These are phyloP conservation scores for Mico argentatus DNA, from an alignment of 2,797 vertebrate species.

Conservation along the genomic window DNA sequence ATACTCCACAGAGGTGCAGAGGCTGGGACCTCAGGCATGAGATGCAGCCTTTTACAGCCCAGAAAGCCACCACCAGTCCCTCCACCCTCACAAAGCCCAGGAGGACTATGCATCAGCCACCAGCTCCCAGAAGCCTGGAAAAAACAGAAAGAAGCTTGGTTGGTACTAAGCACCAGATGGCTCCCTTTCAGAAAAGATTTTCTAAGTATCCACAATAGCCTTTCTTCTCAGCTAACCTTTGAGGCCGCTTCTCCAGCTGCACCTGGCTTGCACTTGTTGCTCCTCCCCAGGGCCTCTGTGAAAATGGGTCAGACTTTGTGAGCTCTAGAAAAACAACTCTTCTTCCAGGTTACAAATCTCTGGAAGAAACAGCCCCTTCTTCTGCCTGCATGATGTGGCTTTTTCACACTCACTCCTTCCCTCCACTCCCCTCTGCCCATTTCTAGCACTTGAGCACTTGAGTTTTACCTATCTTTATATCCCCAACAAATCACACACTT, in stretches of 20 bases:
- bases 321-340: neutral
- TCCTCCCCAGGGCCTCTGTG: neutral
- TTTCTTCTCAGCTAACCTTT: constrained; percentile 36
- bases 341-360: neutral
- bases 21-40: neutral
- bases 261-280: neutral
- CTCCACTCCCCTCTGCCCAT: neutral
- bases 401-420: neutral
- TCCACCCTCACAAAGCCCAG: neutral
- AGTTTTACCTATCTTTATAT: neutral
- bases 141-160: neutral
- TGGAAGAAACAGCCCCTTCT: neutral
- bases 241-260: neutral
- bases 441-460: neutral
- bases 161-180: constrained; percentile 53
- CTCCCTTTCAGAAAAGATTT: constrained; percentile 35
- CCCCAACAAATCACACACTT: neutral
- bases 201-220: neutral
- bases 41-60: neutral
- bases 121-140: neutral
- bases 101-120: neutral
- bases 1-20: neutral
- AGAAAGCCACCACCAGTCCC: neutral
- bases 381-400: neutral
- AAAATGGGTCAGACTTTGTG: constrained; percentile 17